phyloP scores from a whole-genome alignment of 2,113 vertebrate genomes.

The Protomyctophum bolini region DNA sequence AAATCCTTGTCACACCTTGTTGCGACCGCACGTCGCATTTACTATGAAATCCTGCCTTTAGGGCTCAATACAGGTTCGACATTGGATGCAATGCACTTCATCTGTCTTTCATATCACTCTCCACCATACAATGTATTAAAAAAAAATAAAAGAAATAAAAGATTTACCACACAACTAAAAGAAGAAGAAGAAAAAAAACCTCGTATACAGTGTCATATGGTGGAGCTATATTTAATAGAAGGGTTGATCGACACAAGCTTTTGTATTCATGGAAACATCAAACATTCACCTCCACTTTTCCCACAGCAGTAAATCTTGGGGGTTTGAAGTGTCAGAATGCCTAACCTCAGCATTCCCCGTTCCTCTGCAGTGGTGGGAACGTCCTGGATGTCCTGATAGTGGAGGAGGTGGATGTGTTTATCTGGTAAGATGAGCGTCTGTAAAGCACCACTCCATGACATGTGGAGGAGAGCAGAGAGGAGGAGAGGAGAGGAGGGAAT shows the following conservation, averaged over 20 bases:
- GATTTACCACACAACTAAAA: too few relatives aligned
- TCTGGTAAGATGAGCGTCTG: slow-evolving; percentile 26
- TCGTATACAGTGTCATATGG: too few relatives aligned
- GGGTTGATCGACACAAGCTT: not conserved
- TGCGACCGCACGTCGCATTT: too few relatives aligned
- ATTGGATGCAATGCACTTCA: too few relatives aligned
- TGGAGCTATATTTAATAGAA: too few relatives aligned
- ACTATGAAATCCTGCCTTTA: too few relatives aligned
- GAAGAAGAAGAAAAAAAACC: too few relatives aligned
- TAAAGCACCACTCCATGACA: slow-evolving; percentile 27
- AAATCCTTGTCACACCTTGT: too few relatives aligned
- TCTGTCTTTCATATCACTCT: too few relatives aligned
- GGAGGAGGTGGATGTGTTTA: slow-evolving; percentile 43
- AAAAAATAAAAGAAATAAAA: too few relatives aligned
- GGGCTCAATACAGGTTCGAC: too few relatives aligned
- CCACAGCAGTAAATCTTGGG: slow-evolving; percentile 40
- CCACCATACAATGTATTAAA: too few relatives aligned
- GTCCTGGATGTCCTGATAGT: slow-evolving; percentile 1
- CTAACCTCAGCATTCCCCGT: slow-evolving; percentile 31
- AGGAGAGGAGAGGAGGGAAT: not conserved
- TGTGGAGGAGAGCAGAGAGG: slow-evolving; percentile 4
- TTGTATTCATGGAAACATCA: slow-evolving; percentile 12
- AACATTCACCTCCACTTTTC: slow-evolving; percentile 16
- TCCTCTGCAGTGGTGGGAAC: slow-evolving; percentile 39
- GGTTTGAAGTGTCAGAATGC: slow-evolving; percentile 19